phyloP scores from a whole-genome alignment of 1,140 invertebrate genomes.

The Drosophila bifasciata region DNA sequence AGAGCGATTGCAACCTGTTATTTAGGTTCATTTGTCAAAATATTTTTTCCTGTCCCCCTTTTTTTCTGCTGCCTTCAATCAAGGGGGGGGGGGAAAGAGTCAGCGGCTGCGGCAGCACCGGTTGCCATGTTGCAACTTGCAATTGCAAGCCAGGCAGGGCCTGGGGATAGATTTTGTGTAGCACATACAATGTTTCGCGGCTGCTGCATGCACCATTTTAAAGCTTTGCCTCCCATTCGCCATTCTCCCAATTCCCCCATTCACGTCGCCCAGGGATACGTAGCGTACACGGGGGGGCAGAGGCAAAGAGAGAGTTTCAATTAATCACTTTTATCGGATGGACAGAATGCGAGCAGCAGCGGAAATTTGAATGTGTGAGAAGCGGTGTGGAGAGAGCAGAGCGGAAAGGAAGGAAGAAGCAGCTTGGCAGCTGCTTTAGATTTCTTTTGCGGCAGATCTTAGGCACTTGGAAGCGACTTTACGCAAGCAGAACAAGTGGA shows the following conservation, averaged over 20 bases:
- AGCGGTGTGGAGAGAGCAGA: no score
- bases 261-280: conserved; percentile 33
- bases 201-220: conserved; percentile 40
- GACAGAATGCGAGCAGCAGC: conserved; percentile 58
- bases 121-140: conserved; percentile 60
- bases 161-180: conserved; percentile 41
- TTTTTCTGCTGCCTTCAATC: conserved; percentile 47
- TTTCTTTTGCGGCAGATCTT: no score
- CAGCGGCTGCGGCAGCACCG: conserved; percentile 2
- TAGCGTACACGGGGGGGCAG: neutral
- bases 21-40: conserved; percentile 84
- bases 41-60: conserved; percentile 78
- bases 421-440: no score
- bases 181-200: conserved; percentile 35
- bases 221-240: conserved; percentile 39
- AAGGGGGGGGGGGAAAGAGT: conserved; percentile 44
- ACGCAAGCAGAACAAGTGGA: no score
- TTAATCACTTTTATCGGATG: conserved; percentile 64
- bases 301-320: conserved; percentile 37
- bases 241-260: conserved; percentile 63
- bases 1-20: conserved; percentile 83
- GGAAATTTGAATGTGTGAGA: conserved; percentile 7
- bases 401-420: no score
- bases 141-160: conserved; percentile 51
- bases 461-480: no score